A percentile compares a stretch with the other conserved stretches of the same genome.
Conservation (phyloP, 2,113 vertebrate genomes). For the Vulpes ferrilata region DNA sequence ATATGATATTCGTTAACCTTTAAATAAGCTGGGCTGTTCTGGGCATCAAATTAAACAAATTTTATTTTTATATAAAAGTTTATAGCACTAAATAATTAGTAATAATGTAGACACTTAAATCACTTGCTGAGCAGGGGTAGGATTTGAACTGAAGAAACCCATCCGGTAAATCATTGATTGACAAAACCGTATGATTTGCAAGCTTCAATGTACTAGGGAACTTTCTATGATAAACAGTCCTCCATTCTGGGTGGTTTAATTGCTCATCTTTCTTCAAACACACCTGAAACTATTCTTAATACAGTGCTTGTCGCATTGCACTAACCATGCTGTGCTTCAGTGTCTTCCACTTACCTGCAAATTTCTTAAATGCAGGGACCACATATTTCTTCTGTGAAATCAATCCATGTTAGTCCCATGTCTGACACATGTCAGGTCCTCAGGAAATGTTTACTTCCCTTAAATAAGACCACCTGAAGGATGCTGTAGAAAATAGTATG, state of each 20-base stretch:
- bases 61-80: not conserved
- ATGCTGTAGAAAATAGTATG: not conserved
- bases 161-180: not conserved
- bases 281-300: not conserved
- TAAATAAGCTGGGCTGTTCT: not conserved
- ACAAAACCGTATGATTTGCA: rapidly evolving
- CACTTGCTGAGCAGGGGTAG: rapidly evolving
- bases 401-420: not conserved
- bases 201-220: not conserved
- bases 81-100: not conserved
- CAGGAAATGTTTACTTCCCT: not conserved
- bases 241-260: not conserved
- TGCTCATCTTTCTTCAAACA: not conserved
- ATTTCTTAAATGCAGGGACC: not conserved
- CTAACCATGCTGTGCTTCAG: not conserved
- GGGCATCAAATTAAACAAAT: not conserved
- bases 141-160: not conserved
- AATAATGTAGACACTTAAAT: not conserved
- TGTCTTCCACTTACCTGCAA: not conserved
- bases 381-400: conserved; percentile 26
- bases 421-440: not conserved
- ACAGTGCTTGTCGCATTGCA: not conserved
- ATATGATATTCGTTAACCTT: not conserved
- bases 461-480: not conserved
- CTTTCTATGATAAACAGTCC: not conserved